A percentile compares a stretch with the other conserved stretches of the same genome.
Evolutionary conservation across 2,113 vertebrate species (phyloP).

Genomic region (Stictonetta naevosa): DNA sequence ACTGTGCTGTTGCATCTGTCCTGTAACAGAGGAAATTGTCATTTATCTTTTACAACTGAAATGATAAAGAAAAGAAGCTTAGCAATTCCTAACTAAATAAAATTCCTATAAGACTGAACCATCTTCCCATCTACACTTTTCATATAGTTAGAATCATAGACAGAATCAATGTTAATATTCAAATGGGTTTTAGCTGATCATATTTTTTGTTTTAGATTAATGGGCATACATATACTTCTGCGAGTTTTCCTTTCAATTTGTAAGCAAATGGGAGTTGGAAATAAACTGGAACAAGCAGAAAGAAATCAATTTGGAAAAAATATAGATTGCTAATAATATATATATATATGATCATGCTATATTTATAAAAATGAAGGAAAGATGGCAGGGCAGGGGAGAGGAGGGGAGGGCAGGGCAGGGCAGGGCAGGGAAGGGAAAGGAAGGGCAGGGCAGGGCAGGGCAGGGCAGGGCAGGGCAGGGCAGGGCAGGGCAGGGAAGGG

Average conservation of each 20-base stretch:
- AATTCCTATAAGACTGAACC: not conserved
- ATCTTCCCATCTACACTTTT: not conserved
- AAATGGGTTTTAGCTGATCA: not conserved
- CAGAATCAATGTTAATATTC: not conserved
- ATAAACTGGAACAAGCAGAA: not conserved
- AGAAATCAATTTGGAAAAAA: not conserved
- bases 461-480: not conserved
- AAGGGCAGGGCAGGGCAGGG: not conserved
- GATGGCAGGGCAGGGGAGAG: not conserved
- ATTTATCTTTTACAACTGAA: not conserved
- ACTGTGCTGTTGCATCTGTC: not conserved
- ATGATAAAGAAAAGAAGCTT: not conserved
- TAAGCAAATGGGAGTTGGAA: not conserved
- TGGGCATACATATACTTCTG: not conserved
- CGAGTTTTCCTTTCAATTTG: not conserved
- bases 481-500: not conserved
- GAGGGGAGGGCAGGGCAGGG: not conserved
- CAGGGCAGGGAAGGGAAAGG: not conserved
- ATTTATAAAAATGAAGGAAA: not conserved
- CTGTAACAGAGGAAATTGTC: not conserved
- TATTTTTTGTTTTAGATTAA: not conserved
- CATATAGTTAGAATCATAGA: not conserved
- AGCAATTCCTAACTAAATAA: not conserved
- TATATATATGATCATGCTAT: fast-evolving
- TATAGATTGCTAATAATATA: fast-evolving